phyloP scores from a whole-genome alignment of 2,888 invertebrate genomes.

The Drosophila setosimentum region DNA sequence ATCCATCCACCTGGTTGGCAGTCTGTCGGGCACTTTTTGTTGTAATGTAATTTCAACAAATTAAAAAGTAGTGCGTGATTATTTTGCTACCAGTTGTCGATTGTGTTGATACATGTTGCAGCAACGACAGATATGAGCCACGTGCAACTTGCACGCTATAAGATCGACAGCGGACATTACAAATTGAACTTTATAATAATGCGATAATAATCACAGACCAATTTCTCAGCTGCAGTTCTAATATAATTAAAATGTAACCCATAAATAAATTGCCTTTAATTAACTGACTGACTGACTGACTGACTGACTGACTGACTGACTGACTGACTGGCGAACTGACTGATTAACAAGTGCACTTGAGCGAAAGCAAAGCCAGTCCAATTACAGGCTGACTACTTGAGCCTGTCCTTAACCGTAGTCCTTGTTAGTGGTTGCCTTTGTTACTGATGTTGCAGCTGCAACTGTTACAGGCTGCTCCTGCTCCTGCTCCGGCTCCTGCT shows the following conservation, averaged over 20 bases:
- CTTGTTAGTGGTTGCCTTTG: conserved; percentile 28
- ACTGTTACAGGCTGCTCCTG: neutral
- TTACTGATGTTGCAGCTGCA: conserved; percentile 1
- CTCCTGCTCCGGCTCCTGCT: neutral
- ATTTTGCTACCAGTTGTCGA: conserved; percentile 20
- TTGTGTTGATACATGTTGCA: neutral
- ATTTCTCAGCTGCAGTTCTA: conserved; percentile 28
- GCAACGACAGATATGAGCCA: neutral
- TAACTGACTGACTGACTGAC: neutral
- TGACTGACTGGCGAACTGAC: too few relatives aligned
- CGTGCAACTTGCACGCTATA: conserved; percentile 10
- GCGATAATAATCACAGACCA: conserved; percentile 27
- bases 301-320: too few relatives aligned
- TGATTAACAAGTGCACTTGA: neutral
- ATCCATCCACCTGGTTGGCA: conserved; percentile 15
- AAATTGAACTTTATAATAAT: conserved; percentile 38
- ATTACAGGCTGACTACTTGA: conserved; percentile 9
- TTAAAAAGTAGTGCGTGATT: conserved; percentile 73
- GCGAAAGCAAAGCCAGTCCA: neutral
- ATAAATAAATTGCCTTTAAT: conserved; percentile 8
- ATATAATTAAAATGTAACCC: conserved; percentile 35
- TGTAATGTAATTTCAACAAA: conserved; percentile 75
- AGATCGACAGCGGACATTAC: conserved; percentile 10
- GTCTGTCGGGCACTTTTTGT: conserved; percentile 9
- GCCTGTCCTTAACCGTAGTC: neutral